Conservation (phyloP, 2,113 vertebrate genomes). For the Irena cyanogastra region DNA sequence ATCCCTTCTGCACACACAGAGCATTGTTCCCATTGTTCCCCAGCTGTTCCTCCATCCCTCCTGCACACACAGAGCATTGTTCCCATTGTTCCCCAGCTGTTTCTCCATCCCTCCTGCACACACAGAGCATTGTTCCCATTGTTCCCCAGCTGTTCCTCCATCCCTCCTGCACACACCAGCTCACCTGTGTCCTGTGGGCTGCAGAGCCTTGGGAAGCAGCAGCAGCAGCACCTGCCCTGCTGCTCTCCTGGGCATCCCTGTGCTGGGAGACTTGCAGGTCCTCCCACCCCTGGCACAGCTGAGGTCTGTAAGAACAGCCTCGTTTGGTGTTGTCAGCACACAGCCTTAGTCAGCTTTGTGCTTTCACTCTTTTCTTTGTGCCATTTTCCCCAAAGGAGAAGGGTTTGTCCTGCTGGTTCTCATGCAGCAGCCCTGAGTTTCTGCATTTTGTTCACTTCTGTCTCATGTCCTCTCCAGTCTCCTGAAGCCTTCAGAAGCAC, state of each 20-base stretch:
- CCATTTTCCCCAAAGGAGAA: not conserved
- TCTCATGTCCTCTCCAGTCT: not conserved
- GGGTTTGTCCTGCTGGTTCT: not conserved
- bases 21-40: no score
- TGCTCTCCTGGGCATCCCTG: not conserved
- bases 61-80: no score
- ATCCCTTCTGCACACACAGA: no score
- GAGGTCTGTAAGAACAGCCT: not conserved
- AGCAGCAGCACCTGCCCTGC: accelerated
- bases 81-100: no score
- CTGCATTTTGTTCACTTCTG: not conserved
- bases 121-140: no score
- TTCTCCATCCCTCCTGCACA: no score
- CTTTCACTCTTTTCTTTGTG: not conserved
- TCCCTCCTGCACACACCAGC: not conserved
- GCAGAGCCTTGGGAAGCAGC: not conserved
- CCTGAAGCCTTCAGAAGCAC: not conserved
- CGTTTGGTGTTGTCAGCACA: accelerated
- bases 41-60: no score
- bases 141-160: no score
- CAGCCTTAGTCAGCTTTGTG: not conserved
- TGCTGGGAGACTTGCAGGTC: accelerated
- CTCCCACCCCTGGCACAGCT: not conserved
- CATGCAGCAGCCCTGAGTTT: not conserved
- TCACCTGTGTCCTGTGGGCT: not conserved